Base-by-base conservation (phyloP, 1,140 invertebrate species). In the Drosophila watanabei region DNA sequence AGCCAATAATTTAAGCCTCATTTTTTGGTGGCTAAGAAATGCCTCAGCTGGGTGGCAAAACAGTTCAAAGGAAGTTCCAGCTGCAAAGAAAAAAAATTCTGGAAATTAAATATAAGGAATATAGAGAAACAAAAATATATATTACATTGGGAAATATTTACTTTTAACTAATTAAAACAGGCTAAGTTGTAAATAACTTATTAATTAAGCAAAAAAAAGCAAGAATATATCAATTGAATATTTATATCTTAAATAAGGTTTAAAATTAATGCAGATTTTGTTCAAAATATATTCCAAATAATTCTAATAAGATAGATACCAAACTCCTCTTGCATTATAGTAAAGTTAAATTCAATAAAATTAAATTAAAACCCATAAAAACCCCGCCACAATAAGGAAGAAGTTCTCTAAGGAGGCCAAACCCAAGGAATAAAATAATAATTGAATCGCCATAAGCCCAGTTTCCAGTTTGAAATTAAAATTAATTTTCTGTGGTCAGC, bases 1-100 rank as follows among this genome's bases (percentile, higher is more conserved):
- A 66, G 69, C 85, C 86, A 89, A 89, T 89, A 85, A 85, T 89
- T 89, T 89, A 79, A 89, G 85, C 86, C 85, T 88, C 85, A 89
- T 90, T 89, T 87, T 83, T 80, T 39, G 16, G 51, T 62, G 65
- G 49, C 86, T 79, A 51, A 75, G 70, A 89, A 85, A 81, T 89
- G 69, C 57, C 75, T 89, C 71, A 72, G 72, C 79, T 84, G 85
- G 84, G 85, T 87, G 85, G 84, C 71, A 87, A 82, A 56, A 16
- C 58, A 63, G 51, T 51, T 60, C 51, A 54, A 60, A 56, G 56
- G 48, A 77, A 77, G 58, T 32, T 30, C 30, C 30, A 58, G 30
- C 5, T 28, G 30, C 20, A 39, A 11, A 0, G 5, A 20, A 18
- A 46, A 46, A 43, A 30, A 72, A 52, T 75, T 54, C 56, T 48